These are phyloP conservation scores for Pollenia angustigena DNA, from an alignment of 2,888 invertebrate genomes.

Conservation along the genomic window DNA sequence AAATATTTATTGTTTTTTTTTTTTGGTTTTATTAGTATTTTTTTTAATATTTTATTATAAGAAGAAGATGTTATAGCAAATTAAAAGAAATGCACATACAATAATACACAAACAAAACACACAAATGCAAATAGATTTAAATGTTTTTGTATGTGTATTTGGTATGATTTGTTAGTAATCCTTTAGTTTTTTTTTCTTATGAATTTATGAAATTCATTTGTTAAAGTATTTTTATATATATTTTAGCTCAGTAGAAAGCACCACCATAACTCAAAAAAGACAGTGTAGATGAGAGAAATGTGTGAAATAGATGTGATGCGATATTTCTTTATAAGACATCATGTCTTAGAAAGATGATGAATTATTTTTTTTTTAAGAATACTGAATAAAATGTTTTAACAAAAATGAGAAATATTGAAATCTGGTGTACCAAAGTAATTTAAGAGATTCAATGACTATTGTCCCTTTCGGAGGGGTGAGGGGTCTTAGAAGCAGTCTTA, in stretches of 20 bases:
- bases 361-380: neutral
- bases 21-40: slow-evolving; percentile 31
- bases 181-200: slow-evolving; percentile 29
- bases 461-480: neutral
- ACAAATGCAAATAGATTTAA: slow-evolving; percentile 69
- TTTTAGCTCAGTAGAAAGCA: slow-evolving; percentile 82
- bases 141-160: slow-evolving; percentile 79
- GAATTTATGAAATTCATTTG: slow-evolving; percentile 52
- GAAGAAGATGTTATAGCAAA: slow-evolving; percentile 54
- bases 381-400: neutral
- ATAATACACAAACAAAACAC: slow-evolving; percentile 80
- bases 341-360: slow-evolving; percentile 14
- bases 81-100: slow-evolving; percentile 77
- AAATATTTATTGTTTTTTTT: slow-evolving; percentile 33
- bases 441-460: slow-evolving; percentile 56
- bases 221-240: slow-evolving; percentile 26
- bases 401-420: neutral
- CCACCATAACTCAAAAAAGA: slow-evolving; percentile 82
- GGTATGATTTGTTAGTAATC: slow-evolving; percentile 75
- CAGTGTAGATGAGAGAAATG: slow-evolving; percentile 40
- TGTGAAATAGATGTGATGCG: slow-evolving; percentile 51
- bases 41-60: slow-evolving; percentile 33
- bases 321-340: neutral
- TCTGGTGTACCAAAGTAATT: slow-evolving; percentile 34
- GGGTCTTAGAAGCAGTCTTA: neutral